Evolutionary conservation across 1,140 invertebrate species (phyloP).

Genomic region (Laodelphax striatellus): DNA sequence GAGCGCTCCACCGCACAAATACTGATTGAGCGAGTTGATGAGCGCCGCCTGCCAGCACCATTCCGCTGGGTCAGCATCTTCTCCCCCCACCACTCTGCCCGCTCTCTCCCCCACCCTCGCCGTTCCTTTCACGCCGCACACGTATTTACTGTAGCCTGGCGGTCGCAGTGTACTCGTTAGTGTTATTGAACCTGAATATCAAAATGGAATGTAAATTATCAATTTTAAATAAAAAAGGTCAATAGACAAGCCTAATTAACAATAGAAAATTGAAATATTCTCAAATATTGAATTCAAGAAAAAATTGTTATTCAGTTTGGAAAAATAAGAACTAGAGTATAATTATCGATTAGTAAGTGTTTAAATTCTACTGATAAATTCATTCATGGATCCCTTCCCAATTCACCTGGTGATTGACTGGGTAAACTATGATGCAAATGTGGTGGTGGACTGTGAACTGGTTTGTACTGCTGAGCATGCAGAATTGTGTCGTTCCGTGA

Average conservation of each 20-base stretch:
- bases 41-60: slow-evolving; percentile 95
- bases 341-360: too few species aligned
- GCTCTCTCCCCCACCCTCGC: slow-evolving; percentile 26
- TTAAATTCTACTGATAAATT: too few species aligned
- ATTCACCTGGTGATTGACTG: too few species aligned
- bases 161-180: slow-evolving; percentile 39
- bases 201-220: background rate
- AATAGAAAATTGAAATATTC: too few species aligned
- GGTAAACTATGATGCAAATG: too few species aligned
- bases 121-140: slow-evolving; percentile 78
- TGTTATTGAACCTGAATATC: slow-evolving; percentile 4
- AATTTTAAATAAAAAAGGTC: too few species aligned
- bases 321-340: too few species aligned
- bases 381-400: too few species aligned
- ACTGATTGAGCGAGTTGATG: slow-evolving; percentile 86
- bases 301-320: too few species aligned
- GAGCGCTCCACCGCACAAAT: slow-evolving; percentile 89
- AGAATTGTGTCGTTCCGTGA: slow-evolving; percentile 32
- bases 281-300: too few species aligned
- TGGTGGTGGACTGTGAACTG: slow-evolving; percentile 13
- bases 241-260: too few species aligned
- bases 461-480: slow-evolving; percentile 23
- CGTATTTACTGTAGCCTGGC: slow-evolving; percentile 74
- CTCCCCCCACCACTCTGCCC: slow-evolving; percentile 77
- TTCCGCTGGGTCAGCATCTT: slow-evolving; percentile 77